phyloP scores from a whole-genome alignment of 1,140 invertebrate species.

The Armadillidium nasatum region DNA sequence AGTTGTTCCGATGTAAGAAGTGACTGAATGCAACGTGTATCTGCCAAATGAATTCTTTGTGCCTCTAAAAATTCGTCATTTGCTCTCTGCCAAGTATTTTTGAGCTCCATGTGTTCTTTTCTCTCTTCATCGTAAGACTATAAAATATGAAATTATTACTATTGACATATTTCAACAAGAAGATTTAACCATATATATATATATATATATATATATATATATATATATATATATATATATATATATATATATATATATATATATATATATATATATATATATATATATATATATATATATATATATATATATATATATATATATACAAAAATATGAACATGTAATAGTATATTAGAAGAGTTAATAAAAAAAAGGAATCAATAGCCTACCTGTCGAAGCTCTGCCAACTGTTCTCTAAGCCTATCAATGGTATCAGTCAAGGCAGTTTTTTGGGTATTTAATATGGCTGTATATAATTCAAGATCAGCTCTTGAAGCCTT shows the following conservation, averaged over 20 bases:
- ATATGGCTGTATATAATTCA: constrained; percentile 57
- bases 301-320: too few species aligned
- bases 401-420: constrained; percentile 46
- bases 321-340: too few species aligned
- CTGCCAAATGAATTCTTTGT: constrained; percentile 54
- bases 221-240: too few species aligned
- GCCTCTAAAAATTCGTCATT: constrained; percentile 57
- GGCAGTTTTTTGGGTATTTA: constrained; percentile 55
- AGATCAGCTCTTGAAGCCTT: constrained; percentile 52
- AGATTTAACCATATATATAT: too few species aligned
- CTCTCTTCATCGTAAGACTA: constrained; percentile 30
- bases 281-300: too few species aligned
- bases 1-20: constrained; percentile 52
- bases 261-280: too few species aligned
- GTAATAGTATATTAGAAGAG: too few species aligned
- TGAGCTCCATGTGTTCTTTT: constrained; percentile 50
- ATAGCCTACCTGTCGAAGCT: constrained; percentile 38
- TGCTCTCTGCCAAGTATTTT: constrained; percentile 55
- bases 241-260: too few species aligned
- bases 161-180: too few species aligned
- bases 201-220: too few species aligned
- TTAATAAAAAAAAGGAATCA: neutral
- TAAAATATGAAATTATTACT: neutral
- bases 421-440: constrained; percentile 52
- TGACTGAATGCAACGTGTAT: constrained; percentile 52